Evolutionary conservation across 1,140 invertebrate genomes (phyloP).

Genomic region (Tetranychus cinnabarinus): DNA sequence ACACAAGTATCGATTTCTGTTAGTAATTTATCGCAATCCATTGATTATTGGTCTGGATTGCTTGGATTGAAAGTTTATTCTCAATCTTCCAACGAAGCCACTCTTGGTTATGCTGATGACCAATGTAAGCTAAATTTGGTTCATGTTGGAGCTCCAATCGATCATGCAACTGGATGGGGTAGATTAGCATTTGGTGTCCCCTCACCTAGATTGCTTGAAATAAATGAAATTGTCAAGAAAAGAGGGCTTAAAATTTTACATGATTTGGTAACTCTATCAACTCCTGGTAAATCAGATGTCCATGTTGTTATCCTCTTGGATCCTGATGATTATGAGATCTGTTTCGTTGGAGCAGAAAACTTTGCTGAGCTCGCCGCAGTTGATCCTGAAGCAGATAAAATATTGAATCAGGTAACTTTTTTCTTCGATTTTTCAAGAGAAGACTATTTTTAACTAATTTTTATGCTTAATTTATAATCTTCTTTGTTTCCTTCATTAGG

Average conservation of each 20-base stretch:
- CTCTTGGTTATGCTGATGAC: constrained; percentile 39
- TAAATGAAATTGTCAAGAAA: constrained; percentile 38
- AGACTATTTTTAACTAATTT: not conserved
- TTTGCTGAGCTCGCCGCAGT: constrained; percentile 66
- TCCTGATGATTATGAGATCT: constrained; percentile 93
- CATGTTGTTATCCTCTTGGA: constrained; percentile 84
- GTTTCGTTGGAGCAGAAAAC: constrained; percentile 86
- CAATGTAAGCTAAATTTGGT: constrained; percentile 48
- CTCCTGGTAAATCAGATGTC: constrained; percentile 86
- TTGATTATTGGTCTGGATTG: constrained; percentile 53
- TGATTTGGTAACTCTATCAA: constrained; percentile 45
- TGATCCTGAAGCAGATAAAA: constrained; percentile 50
- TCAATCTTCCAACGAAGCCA: constrained; percentile 15
- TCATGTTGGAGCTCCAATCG: constrained; percentile 31
- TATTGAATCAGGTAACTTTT: constrained; percentile 15
- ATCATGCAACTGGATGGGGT: constrained; percentile 77
- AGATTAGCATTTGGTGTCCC: constrained; percentile 81
- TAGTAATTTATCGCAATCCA: constrained; percentile 46
- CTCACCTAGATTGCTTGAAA: constrained; percentile 35
- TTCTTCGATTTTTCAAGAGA: not conserved
- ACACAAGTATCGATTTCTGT: constrained; percentile 51
- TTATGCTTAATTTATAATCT: not conserved
- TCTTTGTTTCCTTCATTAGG: not conserved
- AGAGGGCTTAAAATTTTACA: constrained; percentile 60
- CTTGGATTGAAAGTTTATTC: constrained; percentile 45